Evolutionary conservation across 2,888 invertebrate genomes (phyloP).

Genomic region (Aleiodes leptofemur): DNA sequence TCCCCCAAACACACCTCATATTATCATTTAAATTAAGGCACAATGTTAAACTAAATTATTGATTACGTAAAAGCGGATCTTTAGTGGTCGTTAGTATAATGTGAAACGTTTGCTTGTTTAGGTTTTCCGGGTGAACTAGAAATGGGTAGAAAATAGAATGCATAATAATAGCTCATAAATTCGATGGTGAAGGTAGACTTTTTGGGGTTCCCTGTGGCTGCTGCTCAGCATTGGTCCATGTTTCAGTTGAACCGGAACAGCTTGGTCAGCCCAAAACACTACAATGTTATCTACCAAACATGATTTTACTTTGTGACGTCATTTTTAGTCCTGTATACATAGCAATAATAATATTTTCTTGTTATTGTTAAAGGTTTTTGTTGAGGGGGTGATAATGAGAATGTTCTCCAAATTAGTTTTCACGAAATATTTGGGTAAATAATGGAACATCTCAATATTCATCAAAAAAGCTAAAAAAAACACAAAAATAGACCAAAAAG

Average conservation of each 20-base stretch:
- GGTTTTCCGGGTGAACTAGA: constrained; percentile 18
- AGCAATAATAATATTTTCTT: no score
- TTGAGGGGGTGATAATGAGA: no score
- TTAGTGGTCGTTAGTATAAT: constrained; percentile 26
- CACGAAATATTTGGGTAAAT: no score
- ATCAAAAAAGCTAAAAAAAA: neutral
- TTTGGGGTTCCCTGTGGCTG: constrained; percentile 56
- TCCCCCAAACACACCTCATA: no score
- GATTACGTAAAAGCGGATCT: constrained; percentile 20
- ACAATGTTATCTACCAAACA: constrained; percentile 37
- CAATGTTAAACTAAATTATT: neutral
- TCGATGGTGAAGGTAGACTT: constrained; percentile 56
- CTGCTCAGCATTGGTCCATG: constrained; percentile 56
- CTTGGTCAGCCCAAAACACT: constrained; percentile 42
- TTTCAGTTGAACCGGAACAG: constrained; percentile 54
- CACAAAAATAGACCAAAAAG: no score
- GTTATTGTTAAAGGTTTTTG: no score
- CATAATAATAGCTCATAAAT: constrained; percentile 68
- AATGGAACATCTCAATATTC: neutral
- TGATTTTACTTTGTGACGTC: constrained; percentile 33
- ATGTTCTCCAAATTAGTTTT: no score
- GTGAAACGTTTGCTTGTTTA: constrained; percentile 33
- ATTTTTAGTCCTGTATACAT: neutral
- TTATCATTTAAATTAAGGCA: no score
- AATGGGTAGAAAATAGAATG: constrained; percentile 62